Base-by-base conservation (phyloP, 2,888 invertebrate genomes). In the Drosophila nigricruria region DNA sequence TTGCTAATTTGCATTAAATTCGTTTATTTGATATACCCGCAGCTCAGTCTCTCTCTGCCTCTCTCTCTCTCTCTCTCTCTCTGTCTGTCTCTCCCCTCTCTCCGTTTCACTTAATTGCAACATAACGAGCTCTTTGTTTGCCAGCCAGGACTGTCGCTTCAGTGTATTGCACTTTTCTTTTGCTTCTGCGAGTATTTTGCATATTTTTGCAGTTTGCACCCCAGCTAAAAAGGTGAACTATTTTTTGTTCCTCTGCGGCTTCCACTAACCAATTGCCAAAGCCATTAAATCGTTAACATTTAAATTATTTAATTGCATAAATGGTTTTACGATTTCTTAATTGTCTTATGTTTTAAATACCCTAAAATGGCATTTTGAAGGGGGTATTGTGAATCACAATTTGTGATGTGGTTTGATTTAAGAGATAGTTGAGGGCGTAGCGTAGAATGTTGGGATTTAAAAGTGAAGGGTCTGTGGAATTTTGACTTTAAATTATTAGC, bases 271-370 rank as follows among this genome's bases (percentile, higher is more conserved):
- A 66, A 52, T 66, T 70, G 61, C 32, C 64, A 66, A 77, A 83
- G 72, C 76, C 76, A 78, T 87, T 83, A 83, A 81, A 86, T 59
- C 70, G 66, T 50, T 73, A 59, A 64, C 62, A 66, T 59, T 73
- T 83, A 64, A 81, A 78, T 81, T 69, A 84, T 87, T 78, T 81
- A 83, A 86, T 80, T 70, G 40, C 27, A 23, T 20, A 58, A 68
- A 43, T 49, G 50, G 20, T 52, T 40, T n/a, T 47, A 10, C 45
- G 30, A 42, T 38, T 47, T 42, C 34, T 23, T 63, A 45, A 62
- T 56, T 58, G 18, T 38, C 27, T 32, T n/a, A 16, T 16, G n/a
- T 18, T 43, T 32, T 8, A 5, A 3, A 43, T 50, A 62, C 38
- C 38, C 53, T 32, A 23, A 27, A 38, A 25, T 6, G 8, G 12